phyloP scores from a whole-genome alignment of 2,797 vertebrate genomes.

The Cirrhinus molitorella region DNA sequence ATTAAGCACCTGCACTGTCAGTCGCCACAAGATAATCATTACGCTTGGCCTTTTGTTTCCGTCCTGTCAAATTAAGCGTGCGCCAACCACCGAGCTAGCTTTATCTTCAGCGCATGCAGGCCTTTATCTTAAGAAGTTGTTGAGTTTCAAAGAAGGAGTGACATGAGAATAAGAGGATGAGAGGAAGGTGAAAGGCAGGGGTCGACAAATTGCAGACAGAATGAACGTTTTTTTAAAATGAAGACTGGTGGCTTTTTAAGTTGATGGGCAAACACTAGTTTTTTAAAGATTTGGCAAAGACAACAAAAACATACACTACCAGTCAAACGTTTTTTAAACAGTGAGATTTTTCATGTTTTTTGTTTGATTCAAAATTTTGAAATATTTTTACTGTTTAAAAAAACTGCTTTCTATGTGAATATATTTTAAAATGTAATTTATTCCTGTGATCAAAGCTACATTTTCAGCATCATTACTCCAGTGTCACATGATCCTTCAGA shows the following conservation, averaged over 20 bases:
- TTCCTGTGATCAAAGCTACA: too few species aligned
- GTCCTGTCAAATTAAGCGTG: slow-evolving; percentile 68
- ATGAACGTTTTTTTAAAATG: background rate
- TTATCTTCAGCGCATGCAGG: background rate
- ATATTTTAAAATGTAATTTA: too few species aligned
- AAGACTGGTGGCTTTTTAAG: slow-evolving; percentile 1
- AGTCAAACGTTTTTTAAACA: too few species aligned
- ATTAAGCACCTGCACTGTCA: slow-evolving; percentile 82
- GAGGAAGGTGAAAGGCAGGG: slow-evolving; percentile 13
- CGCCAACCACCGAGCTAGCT: slow-evolving; percentile 36
- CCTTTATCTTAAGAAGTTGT: slow-evolving; percentile 1
- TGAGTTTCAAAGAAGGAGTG: background rate
- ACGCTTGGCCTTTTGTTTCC: slow-evolving; percentile 66
- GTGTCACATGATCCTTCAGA: too few species aligned
- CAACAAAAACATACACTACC: background rate
- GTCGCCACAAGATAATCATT: slow-evolving; percentile 71
- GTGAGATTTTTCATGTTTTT: too few species aligned
- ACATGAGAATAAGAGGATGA: slow-evolving; percentile 43
- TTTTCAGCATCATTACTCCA: too few species aligned
- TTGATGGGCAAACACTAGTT: background rate
- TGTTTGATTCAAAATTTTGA: too few species aligned
- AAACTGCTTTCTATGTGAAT: too few species aligned
- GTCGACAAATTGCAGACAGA: slow-evolving; percentile 31
- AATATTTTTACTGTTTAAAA: too few species aligned
- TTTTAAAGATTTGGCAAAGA: background rate